Evolutionary conservation across 2,113 vertebrate species (phyloP).

Genomic region (Ctenomys sociabilis): DNA sequence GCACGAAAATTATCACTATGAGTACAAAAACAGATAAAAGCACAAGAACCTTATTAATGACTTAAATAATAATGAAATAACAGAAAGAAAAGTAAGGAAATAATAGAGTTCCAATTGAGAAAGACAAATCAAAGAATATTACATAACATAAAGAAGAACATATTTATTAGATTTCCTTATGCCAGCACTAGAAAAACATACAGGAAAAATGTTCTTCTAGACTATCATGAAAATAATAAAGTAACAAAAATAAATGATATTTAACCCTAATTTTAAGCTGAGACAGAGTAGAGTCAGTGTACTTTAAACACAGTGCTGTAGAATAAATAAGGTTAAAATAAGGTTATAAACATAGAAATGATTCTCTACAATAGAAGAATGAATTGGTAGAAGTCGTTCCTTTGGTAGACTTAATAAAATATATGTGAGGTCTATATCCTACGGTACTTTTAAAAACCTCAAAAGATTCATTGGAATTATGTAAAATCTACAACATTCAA

Average conservation of each 20-base stretch:
- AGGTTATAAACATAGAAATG: constrained; percentile 65
- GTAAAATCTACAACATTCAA: constrained; percentile 3
- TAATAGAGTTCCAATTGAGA: neutral
- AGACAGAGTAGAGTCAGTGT: constrained; percentile 4
- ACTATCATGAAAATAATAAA: constrained; percentile 22
- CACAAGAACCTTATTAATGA: neutral
- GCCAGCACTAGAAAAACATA: neutral
- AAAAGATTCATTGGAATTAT: constrained; percentile 17
- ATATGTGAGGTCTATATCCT: neutral
- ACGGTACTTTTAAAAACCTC: neutral
- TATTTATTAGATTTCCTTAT: constrained; percentile 26
- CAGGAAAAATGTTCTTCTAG: constrained; percentile 4
- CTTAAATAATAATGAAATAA: constrained; percentile 46
- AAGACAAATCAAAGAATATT: neutral
- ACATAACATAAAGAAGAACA: neutral
- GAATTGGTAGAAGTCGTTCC: neutral
- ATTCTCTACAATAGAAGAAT: constrained; percentile 14
- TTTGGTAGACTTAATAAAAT: constrained; percentile 48
- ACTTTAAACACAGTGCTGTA: constrained; percentile 29
- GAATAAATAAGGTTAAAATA: constrained; percentile 60
- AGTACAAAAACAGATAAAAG: neutral
- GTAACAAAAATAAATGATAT: constrained; percentile 32
- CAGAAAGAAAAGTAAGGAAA: constrained; percentile 23
- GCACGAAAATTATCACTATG: neutral
- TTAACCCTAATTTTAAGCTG: constrained; percentile 63